Conservation (phyloP, 2,888 invertebrate genomes). For the Plutella xylostella region DNA sequence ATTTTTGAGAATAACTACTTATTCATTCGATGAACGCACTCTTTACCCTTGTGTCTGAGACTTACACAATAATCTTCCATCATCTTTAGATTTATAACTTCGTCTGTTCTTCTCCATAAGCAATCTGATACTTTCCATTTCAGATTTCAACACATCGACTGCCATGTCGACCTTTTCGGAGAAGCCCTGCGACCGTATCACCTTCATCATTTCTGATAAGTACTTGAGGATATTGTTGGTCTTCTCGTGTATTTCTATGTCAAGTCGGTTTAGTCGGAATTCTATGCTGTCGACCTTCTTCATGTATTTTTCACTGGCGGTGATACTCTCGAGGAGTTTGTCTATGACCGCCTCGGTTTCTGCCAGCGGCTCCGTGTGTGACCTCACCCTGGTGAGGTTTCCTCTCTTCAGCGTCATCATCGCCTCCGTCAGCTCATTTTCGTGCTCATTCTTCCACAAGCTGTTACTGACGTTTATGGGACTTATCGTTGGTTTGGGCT, state of each 20-base stretch:
- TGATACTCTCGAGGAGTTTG: conserved; percentile 49
- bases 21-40: too few species aligned
- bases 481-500: too few species aligned
- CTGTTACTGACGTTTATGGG: too few species aligned
- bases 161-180: conserved; percentile 26
- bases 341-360: conserved; percentile 53
- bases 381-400: conserved; percentile 36
- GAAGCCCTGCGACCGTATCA: conserved; percentile 18
- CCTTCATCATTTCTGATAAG: conserved; percentile 34
- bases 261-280: conserved; percentile 49
- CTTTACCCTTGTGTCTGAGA: too few species aligned
- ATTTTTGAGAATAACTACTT: too few species aligned
- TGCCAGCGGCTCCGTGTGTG: conserved; percentile 20
- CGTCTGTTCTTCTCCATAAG: too few species aligned
- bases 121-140: too few species aligned
- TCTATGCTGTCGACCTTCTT: conserved; percentile 60
- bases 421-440: conserved; percentile 48
- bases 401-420: conserved; percentile 35
- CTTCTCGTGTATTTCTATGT: conserved; percentile 58
- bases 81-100: too few species aligned
- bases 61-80: too few species aligned
- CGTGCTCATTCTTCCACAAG: conserved; percentile 58
- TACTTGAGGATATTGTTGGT: conserved; percentile 46
- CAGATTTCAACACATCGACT: conserved; percentile 17
- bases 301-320: conserved; percentile 54